phyloP scores from a whole-genome alignment of 2,113 vertebrate genomes.

The Psilopogon haemacephalus region DNA sequence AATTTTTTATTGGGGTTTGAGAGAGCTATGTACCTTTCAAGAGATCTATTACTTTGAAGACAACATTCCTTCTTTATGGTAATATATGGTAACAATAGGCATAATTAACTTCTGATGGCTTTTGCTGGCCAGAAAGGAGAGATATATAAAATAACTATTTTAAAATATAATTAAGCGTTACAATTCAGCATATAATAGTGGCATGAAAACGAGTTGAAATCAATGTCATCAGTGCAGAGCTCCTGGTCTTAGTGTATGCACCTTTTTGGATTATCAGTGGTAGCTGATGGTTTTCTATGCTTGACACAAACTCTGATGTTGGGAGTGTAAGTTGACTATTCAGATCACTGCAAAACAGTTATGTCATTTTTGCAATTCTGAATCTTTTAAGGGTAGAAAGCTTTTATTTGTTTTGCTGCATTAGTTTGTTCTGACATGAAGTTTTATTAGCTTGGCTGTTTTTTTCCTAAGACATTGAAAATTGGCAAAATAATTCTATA shows the following conservation, averaged over 20 bases:
- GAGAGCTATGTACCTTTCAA: not conserved
- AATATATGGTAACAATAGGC: not conserved
- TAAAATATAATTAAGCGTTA: not conserved
- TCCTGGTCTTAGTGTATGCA: not conserved
- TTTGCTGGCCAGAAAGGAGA: not conserved
- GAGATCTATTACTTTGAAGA: not conserved
- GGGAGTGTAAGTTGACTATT: not conserved
- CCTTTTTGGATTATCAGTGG: not conserved
- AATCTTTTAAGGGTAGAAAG: not conserved
- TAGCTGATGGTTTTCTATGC: not conserved
- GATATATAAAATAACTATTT: not conserved
- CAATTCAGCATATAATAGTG: not conserved
- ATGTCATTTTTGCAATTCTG: not conserved
- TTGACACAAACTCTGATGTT: not conserved
- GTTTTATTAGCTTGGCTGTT: not conserved
- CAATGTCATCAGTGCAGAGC: not conserved
- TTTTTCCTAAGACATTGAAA: not conserved
- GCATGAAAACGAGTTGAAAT: not conserved
- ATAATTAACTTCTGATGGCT: not conserved
- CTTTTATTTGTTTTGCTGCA: not conserved
- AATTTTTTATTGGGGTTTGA: not conserved
- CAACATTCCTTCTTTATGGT: not conserved
- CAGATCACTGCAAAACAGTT: not conserved
- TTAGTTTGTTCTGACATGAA: not conserved
- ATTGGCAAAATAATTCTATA: not conserved